Evolutionary conservation across 2,888 invertebrate species (phyloP).

Genomic region (Melanchra persicariae): DNA sequence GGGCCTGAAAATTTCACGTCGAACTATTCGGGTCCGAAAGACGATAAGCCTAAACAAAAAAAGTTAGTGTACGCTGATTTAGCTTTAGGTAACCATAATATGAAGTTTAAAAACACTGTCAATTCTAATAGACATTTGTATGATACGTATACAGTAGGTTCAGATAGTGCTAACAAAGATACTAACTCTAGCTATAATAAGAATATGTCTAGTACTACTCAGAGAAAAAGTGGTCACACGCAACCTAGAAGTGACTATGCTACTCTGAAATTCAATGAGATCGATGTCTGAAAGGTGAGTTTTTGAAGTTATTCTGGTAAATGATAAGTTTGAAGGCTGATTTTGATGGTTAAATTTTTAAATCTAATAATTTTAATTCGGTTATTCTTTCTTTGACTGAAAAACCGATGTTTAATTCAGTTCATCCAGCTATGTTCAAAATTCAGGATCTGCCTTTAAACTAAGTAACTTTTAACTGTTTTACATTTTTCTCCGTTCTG

Average conservation of each 20-base stretch:
- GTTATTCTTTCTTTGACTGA: no score
- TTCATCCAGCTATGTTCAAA: not conserved
- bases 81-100: constrained; percentile 90
- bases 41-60: constrained; percentile 87
- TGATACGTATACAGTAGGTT: constrained; percentile 88
- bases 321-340: constrained; percentile 4
- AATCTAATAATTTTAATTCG: no score
- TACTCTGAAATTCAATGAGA: constrained; percentile 89
- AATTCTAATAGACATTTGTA: constrained; percentile 90
- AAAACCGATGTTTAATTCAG: no score
- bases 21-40: constrained; percentile 83
- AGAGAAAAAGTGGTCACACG: constrained; percentile 67
- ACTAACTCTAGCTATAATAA: constrained; percentile 85
- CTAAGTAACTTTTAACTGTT: not conserved
- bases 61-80: constrained; percentile 90
- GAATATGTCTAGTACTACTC: constrained; percentile 82
- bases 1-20: constrained; percentile 82
- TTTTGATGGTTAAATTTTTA: not conserved
- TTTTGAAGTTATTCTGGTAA: not conserved
- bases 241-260: constrained; percentile 87
- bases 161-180: constrained; percentile 84
- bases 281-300: constrained; percentile 89
- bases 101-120: constrained; percentile 91
- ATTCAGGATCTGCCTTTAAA: constrained; percentile 15
- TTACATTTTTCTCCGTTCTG: not conserved